phyloP scores from a whole-genome alignment of 2,113 vertebrate species.

The Phalacrocorax carbo region DNA sequence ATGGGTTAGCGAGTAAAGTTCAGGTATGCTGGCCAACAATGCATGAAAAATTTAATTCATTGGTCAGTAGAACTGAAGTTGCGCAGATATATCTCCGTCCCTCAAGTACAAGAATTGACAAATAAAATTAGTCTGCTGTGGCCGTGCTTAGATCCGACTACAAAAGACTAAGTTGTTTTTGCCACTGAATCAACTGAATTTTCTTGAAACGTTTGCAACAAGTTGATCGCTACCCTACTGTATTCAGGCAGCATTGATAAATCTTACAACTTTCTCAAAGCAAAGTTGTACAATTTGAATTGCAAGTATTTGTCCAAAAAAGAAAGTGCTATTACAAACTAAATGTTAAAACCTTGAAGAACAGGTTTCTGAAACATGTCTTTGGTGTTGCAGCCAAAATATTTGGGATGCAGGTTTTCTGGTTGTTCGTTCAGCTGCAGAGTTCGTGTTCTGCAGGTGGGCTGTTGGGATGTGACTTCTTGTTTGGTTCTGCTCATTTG shows the following conservation, averaged over 20 bases:
- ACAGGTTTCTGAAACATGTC: not conserved
- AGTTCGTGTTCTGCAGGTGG: not conserved
- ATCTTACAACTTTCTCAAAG: not conserved
- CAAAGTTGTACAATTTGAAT: not conserved
- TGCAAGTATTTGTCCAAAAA: not conserved
- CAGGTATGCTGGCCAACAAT: not conserved
- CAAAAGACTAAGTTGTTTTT: not conserved
- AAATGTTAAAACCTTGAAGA: not conserved
- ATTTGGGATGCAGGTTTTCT: not conserved
- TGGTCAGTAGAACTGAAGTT: not conserved
- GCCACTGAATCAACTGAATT: not conserved
- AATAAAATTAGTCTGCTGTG: not conserved
- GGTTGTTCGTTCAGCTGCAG: not conserved
- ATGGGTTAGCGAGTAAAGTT: not conserved
- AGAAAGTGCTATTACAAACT: not conserved
- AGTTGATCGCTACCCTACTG: too few relatives aligned
- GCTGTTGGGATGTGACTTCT: not conserved
- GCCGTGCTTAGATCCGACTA: not conserved
- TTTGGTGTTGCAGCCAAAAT: not conserved
- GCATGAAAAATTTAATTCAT: not conserved
- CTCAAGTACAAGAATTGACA: not conserved
- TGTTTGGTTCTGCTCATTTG: not conserved
- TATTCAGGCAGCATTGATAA: not conserved
- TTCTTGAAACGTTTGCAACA: not conserved
- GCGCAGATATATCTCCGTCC: not conserved